Percentiles rank a stretch among this genome's conserved stretches.
Conservation (phyloP, 2,797 vertebrate species). For the Brotula barbata region DNA sequence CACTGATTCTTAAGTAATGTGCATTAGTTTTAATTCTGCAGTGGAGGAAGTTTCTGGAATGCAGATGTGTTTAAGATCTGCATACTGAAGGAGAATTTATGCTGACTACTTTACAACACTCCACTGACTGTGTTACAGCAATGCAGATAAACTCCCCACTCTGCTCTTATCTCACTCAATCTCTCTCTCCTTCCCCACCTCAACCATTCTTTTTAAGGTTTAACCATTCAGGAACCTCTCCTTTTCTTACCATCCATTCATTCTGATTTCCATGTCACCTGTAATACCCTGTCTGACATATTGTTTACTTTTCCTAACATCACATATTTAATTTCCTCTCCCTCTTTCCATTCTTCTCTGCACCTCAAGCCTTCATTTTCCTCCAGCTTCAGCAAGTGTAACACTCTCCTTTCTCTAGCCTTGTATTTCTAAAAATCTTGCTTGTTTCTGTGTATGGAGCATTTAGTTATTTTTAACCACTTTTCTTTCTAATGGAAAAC, state of each 20-base stretch:
- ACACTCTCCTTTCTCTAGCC: conserved; percentile 5
- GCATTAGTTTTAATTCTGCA: conserved; percentile 35
- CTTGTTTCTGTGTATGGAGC: too few relatives aligned
- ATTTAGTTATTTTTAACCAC: too few relatives aligned
- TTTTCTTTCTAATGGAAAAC: too few relatives aligned
- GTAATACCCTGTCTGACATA: not conserved
- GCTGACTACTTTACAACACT: conserved; percentile 60
- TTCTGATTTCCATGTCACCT: too few relatives aligned
- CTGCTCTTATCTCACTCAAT: conserved; percentile 23
- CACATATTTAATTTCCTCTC: conserved; percentile 7
- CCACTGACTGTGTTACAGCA: conserved; percentile 46
- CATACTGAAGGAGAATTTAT: conserved; percentile 55
- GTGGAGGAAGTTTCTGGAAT: conserved; percentile 26
- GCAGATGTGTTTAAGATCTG: conserved; percentile 60
- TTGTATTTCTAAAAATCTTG: too few relatives aligned
- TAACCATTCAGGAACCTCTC: not conserved
- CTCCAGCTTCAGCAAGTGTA: conserved; percentile 12
- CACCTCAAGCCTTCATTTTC: not conserved
- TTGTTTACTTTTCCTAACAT: not conserved
- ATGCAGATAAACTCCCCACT: conserved; percentile 59
- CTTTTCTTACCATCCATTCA: not conserved
- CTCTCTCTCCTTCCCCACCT: not conserved
- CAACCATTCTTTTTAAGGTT: not conserved
- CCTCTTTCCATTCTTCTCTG: not conserved
- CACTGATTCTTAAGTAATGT: not conserved